Conservation (phyloP, 2,797 vertebrate species). For the Anomalospiza imberbis region DNA sequence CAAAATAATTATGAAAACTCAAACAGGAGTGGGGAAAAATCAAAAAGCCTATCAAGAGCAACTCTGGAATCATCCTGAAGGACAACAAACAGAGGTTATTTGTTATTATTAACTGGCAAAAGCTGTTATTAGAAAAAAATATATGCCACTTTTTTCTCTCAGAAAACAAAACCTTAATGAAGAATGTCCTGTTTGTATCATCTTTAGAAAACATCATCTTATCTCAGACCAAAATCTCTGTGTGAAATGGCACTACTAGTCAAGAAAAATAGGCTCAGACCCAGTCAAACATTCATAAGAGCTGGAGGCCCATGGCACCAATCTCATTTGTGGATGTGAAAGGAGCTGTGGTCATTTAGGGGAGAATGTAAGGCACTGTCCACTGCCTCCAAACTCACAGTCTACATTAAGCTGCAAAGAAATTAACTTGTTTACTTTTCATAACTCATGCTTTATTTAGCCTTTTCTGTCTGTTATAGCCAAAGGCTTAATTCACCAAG, state of each 20-base stretch:
- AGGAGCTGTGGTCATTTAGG: not conserved
- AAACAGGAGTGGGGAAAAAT: not conserved
- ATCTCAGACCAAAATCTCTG: not conserved
- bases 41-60: not conserved
- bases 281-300: not conserved
- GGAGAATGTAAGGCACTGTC: not conserved
- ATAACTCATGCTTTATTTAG: slow-evolving; percentile 63
- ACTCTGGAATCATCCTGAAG: not conserved
- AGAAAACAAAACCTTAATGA: not conserved
- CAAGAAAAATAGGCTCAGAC: not conserved
- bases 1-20: not conserved
- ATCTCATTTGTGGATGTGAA: not conserved
- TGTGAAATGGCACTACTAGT: not conserved
- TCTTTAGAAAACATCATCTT: not conserved
- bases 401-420: not conserved
- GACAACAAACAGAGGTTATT: not conserved
- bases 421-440: slow-evolving; percentile 47
- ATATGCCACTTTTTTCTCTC: not conserved
- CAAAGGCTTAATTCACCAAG: slow-evolving; percentile 65
- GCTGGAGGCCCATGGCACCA: not conserved
- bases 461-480: slow-evolving; percentile 62
- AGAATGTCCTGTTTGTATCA: not conserved
- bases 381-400: not conserved
- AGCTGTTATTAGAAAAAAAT: not conserved
- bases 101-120: not conserved